Evolutionary conservation across 2,113 vertebrate species (phyloP), one percentile per base, ranked within the genome.

Genomic region (Tor tambroides): DNA sequence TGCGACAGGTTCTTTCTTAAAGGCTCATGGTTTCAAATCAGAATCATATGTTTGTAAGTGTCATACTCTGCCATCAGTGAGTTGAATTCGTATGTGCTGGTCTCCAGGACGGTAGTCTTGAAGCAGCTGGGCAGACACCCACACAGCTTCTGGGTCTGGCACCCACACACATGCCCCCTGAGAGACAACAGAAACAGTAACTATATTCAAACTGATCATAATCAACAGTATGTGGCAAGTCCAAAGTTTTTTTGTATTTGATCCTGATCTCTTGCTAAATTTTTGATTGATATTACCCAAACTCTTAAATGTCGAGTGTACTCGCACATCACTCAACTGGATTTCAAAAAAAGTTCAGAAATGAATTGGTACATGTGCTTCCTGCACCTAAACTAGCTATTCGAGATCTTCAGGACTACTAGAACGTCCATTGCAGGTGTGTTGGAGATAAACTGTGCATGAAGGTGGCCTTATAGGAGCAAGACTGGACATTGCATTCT

Each of bases 161-260:
- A 96, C 92, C 96, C 96, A 96, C 86, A 96, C 95, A 46, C 85
- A 83, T 1, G 93, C 93, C 28, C 95, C 95, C 96, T 96, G 84
- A 26, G 43, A 77, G 77, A 5, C 46, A 72, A 72, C 46, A 51
- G 4, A 84, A 74, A 12, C 35, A 10, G n/a, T 7, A 14, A 83
- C 49, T 61, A 74, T 69, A 59, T 74, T 78, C 41, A 6, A 10
- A 51, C n/a, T 28, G 51, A 26, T 28, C 10, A 85, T 56, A 35
- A 30, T 67, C 72, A 26, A 78, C 61, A 83, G 28, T 38, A 78
- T 28, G 63, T 30, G 28, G 30, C 17, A 69, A 30, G 63, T 69
- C 19, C 19, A 71, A 71, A 71, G 2, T 15, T 28, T 15, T n/a
- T 17, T 5, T 3, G 2, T 10, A 19, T 69, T 32, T 38, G 32